Percentiles rank a stretch among this genome's conserved stretches.
Conservation (phyloP, 1,140 invertebrate species). For the Hesperophylax magnus region DNA sequence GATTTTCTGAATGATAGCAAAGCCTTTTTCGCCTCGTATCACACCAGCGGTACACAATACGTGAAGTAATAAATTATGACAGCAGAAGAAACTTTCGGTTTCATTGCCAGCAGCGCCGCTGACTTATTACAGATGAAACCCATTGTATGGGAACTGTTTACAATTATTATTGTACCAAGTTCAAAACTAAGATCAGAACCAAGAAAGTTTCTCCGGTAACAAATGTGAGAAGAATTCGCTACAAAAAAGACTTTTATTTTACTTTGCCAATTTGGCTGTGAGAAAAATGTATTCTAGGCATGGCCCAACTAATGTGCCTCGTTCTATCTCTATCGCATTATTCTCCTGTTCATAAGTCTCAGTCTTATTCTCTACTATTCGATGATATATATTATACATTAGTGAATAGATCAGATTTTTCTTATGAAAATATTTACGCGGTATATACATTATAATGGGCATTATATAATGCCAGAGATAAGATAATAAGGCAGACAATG, state of each 20-base stretch:
- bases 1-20: background rate
- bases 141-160: constrained; percentile 24
- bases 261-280: constrained; percentile 42
- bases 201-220: constrained; percentile 40
- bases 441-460: background rate
- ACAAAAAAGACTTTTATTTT: constrained; percentile 34
- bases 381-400: constrained; percentile 2
- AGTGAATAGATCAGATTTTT: background rate
- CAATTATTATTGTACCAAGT: background rate
- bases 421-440: too few relatives aligned
- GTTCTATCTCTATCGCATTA: background rate
- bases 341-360: too few relatives aligned
- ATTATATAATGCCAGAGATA: background rate
- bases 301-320: background rate
- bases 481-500: too few relatives aligned
- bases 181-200: constrained; percentile 6
- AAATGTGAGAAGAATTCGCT: constrained; percentile 37
- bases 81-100: constrained; percentile 35
- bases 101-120: constrained; percentile 30
- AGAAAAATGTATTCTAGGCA: constrained; percentile 21
- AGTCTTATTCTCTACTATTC: background rate
- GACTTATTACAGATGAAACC: constrained; percentile 8
- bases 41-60: background rate
- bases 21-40: background rate
- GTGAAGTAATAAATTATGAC: constrained; percentile 39